Base-by-base conservation (phyloP, 2,888 invertebrate species). In the Deilephila porcellus region DNA sequence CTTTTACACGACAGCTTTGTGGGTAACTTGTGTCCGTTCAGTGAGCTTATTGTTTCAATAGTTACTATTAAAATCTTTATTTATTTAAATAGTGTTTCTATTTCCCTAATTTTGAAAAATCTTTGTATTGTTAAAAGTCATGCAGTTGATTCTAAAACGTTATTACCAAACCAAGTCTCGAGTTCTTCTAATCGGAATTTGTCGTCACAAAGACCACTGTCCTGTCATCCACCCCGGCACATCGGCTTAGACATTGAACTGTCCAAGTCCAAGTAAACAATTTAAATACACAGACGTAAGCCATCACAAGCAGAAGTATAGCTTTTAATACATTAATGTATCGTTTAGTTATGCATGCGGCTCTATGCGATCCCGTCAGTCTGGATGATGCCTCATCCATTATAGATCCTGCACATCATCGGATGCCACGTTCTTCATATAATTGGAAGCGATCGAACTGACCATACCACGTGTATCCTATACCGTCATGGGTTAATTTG, bases 381-480 rank as follows among this genome's bases (percentile, higher is more conserved):
- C 87, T 89, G 91, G 91, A 88, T 90, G 92, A 91, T 93, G 87
- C 87, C 92, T 94, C 93, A 93, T 94, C 93, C 93, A 94, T 94
- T 93, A 94, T 93, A 94, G 93, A 94, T 93, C 89, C 91, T 86
- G 87, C 87, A 86, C 80, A 90, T 87, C 89, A 90, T 89, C 86
- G 86, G 84, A 83, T 85, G 82, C 87, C 90, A 89, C 91, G 91
- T 93, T 92, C 93, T 93, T 93, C 93, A 92, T 91, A 93, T 94
- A 94, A 94, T 94, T 94, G 93, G 93, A 86, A 84, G 85, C 81
- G 77, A 3, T 52, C 17, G 25, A 25, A 52, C 37, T 45, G 45
- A 64, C 45, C 64, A 45, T 14, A 14, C 37, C 37, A 20, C 20
- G 11, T 37, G 64, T 56, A 56, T 56, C 56, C 56, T 17, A 14